phyloP scores from a whole-genome alignment of 2,888 invertebrate genomes.

The Saturnia japonica region DNA sequence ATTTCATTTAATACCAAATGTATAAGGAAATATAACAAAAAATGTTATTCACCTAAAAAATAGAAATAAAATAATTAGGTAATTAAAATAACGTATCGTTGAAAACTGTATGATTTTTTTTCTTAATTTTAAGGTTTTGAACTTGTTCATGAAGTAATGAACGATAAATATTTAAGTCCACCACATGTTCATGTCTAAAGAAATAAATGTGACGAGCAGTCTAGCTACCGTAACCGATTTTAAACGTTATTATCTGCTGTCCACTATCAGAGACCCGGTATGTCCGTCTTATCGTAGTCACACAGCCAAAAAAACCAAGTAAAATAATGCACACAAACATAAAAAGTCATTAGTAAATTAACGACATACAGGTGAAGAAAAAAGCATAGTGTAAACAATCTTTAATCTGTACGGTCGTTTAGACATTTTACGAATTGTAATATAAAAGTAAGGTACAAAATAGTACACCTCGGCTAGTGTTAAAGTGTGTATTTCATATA shows the following conservation, averaged over 20 bases:
- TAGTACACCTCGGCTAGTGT: not conserved
- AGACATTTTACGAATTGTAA: conserved; percentile 47
- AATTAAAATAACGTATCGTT: not conserved
- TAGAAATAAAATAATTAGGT: not conserved
- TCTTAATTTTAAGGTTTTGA: not conserved
- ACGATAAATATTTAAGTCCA: conserved; percentile 5
- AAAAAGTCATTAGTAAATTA: conserved; percentile 78
- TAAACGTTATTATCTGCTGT: conserved; percentile 65
- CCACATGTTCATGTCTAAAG: conserved; percentile 27
- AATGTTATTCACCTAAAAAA: no score
- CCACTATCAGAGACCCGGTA: conserved; percentile 74
- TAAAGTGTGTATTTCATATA: conserved; percentile 25
- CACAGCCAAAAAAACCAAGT: conserved; percentile 58
- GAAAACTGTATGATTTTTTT: not conserved
- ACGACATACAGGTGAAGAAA: conserved; percentile 76
- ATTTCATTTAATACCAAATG: not conserved
- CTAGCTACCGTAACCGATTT: conserved; percentile 76
- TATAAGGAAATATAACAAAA: no score
- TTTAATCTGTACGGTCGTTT: conserved; percentile 66
- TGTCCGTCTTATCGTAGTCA: conserved; percentile 71
- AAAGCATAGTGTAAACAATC: conserved; percentile 78
- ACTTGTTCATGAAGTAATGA: not conserved
- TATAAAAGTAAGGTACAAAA: not conserved
- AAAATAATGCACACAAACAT: conserved; percentile 66
- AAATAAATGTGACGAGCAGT: conserved; percentile 63